These are phyloP conservation scores for Melanerpes formicivorus DNA, from an alignment of 2,113 vertebrate genomes.

Conservation along the genomic window DNA sequence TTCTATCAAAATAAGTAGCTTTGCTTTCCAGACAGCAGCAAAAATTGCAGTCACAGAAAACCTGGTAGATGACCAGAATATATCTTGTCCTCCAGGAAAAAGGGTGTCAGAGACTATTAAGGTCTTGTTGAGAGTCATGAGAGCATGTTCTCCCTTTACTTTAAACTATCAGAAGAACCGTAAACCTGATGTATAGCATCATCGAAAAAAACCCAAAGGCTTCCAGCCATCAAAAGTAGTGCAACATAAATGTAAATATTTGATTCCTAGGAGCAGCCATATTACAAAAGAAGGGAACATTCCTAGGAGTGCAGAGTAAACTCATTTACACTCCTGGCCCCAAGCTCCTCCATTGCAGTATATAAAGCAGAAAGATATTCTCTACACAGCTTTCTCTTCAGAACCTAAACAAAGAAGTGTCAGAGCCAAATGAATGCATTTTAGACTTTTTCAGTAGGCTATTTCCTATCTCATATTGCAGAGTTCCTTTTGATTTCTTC, in stretches of 20 bases:
- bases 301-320: slow-evolving; percentile 10
- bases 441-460: neutral
- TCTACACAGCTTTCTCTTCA: slow-evolving; percentile 7
- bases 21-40: slow-evolving; percentile 30
- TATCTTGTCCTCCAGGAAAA: slow-evolving; percentile 30
- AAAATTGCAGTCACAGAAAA: slow-evolving; percentile 10
- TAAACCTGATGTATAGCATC: slow-evolving; percentile 21
- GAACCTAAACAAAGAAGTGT: neutral
- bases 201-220: neutral
- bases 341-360: neutral
- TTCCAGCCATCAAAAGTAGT: slow-evolving; percentile 22
- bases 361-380: slow-evolving; percentile 21
- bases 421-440: neutral
- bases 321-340: slow-evolving; percentile 25
- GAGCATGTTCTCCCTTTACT: neutral
- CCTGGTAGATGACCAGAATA: slow-evolving; percentile 13
- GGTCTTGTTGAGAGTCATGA: slow-evolving; percentile 4
- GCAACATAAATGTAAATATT: slow-evolving; percentile 29
- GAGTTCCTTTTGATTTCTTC: neutral
- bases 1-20: neutral
- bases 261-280: slow-evolving; percentile 23
- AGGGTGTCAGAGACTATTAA: slow-evolving; percentile 18
- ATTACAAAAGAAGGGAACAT: slow-evolving; percentile 17
- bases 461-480: neutral
- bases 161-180: slow-evolving; percentile 7